Evolutionary conservation across 2,888 invertebrate species (phyloP), one percentile per base, ranked within the genome.

Genomic region (Tinea pellionella): DNA sequence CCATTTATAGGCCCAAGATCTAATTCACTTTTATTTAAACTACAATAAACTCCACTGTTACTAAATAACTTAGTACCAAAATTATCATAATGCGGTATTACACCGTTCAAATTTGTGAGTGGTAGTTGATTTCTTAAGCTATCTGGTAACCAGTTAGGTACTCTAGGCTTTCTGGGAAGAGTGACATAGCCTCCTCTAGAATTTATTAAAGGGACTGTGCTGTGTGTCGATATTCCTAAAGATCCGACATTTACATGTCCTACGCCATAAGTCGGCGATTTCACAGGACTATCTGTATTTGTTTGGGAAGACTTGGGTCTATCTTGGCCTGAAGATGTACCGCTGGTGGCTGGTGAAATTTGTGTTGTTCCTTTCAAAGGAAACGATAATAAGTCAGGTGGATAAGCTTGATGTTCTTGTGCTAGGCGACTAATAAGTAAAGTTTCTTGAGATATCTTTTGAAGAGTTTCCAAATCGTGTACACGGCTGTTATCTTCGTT

Each of bases 51-150:
- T 60, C 92, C 93, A 15, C 95, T 94, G 61, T 94, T 92, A 0
- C 92, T 93, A n/a, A 96, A 94, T n/a, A 95, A 91, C 60, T 95
- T 90, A 61, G 92, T 88, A 0, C 96, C 96, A 53, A 96, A 88
- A 67, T 94, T 94, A 70, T 96, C 96, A 72, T 96, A 96, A 63
- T 79, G 83, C 0, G 86, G 86, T 62, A 90, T 85, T 2, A 89
- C 82, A 9, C 90, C 89, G 60, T 89, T 80, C 1, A 81, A 56
- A 2, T 77, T 79, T 0, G 72, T 75, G 64, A 88, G 78, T 0
- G 85, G 81, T 68, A 79, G 82, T 1, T 89, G 74, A 61, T 76
- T 63, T 71, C 84, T 29, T 80, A 80, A 61, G 77, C 81, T 65
- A 75, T 91, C 68, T 81, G 90, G 70, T 86, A 90, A 90, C 90